These are phyloP conservation scores for Drosophila pruinosa DNA, from an alignment of 1,140 invertebrate species.

Conservation along the genomic window DNA sequence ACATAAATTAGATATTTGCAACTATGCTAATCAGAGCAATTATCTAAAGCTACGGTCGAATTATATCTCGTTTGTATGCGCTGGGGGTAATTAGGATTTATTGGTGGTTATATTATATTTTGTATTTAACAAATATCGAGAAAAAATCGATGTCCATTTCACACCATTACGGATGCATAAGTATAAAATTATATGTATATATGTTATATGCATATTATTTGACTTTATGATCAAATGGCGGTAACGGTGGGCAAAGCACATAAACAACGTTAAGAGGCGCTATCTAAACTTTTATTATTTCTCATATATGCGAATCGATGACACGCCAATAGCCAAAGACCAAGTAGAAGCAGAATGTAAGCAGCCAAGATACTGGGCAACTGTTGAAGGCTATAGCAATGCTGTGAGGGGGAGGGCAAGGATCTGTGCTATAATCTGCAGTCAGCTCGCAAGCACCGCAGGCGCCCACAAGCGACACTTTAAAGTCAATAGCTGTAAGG, in stretches of 20 bases:
- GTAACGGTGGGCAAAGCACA: not conserved
- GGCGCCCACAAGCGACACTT: slow-evolving; percentile 40
- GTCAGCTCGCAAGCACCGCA: slow-evolving; percentile 10
- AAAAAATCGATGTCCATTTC: not conserved
- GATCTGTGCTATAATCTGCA: slow-evolving; percentile 9
- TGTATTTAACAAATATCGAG: not conserved
- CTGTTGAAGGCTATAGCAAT: not conserved
- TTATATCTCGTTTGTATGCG: not conserved
- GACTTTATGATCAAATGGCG: slow-evolving; percentile 3
- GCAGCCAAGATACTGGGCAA: not conserved
- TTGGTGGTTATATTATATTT: not conserved
- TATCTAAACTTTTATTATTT: slow-evolving; percentile 36
- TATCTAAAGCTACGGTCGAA: not conserved
- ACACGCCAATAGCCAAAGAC: not conserved
- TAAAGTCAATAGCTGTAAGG: slow-evolving; percentile 46
- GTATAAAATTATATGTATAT: not conserved
- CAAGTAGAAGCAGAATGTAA: not conserved
- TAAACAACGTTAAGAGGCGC: slow-evolving; percentile 10
- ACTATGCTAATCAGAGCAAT: slow-evolving; percentile 12
- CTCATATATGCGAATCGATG: slow-evolving; percentile 3
- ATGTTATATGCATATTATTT: not conserved
- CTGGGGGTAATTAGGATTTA: not conserved
- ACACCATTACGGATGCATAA: not conserved
- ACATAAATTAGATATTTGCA: slow-evolving; percentile 1
- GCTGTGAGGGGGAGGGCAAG: not conserved